Conservation (phyloP, 2,113 vertebrate species). For the Gavialis gangeticus region DNA sequence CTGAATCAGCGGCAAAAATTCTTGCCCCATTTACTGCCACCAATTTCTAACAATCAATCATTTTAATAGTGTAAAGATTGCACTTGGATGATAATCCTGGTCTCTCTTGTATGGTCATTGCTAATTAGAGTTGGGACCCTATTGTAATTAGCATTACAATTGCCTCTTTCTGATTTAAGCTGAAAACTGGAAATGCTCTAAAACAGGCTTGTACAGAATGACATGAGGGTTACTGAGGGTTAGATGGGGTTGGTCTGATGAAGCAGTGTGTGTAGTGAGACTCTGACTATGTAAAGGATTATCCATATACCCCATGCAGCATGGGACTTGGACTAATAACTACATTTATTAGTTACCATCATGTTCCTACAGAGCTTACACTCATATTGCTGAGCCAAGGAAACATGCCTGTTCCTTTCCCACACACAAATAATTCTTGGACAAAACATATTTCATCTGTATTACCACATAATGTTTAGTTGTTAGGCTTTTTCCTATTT, state of each 20-base stretch:
- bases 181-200: not conserved
- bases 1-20: not conserved
- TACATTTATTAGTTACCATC: not conserved
- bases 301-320: not conserved
- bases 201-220: not conserved
- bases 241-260: not conserved
- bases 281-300: not conserved
- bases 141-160: no score
- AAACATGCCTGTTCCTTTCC: not conserved
- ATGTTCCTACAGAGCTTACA: not conserved
- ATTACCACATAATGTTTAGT: not conserved
- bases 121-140: no score
- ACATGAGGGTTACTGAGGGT: not conserved
- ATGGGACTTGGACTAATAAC: not conserved
- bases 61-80: not conserved
- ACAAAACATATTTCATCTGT: not conserved
- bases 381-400: not conserved
- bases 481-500: not conserved
- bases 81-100: not conserved
- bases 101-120: not conserved
- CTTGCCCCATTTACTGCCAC: not conserved
- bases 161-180: no score
- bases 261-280: not conserved
- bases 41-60: not conserved
- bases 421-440: not conserved